These are phyloP conservation scores for Sitodiplosis mosellana DNA, from an alignment of 1,140 invertebrate species.

Conservation along the genomic window DNA sequence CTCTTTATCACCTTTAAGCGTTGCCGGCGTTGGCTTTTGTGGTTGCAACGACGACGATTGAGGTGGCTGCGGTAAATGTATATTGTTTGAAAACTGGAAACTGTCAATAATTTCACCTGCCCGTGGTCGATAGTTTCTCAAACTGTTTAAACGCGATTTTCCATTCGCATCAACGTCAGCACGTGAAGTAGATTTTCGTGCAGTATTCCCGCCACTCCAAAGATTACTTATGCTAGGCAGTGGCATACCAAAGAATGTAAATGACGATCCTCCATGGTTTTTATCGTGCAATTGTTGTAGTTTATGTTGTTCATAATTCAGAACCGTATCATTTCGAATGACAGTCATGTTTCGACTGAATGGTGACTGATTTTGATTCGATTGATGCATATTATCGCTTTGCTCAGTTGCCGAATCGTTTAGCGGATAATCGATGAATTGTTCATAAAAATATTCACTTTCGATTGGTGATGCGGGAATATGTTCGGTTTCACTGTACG, in stretches of 20 bases:
- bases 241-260: conserved; percentile 70
- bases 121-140: too few species aligned
- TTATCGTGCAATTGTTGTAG: conserved; percentile 20
- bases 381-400: conserved; percentile 12
- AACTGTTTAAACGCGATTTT: conserved; percentile 20
- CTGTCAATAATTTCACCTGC: too few species aligned
- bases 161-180: conserved; percentile 12
- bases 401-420: conserved; percentile 32
- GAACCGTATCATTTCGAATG: conserved; percentile 32
- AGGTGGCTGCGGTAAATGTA: too few species aligned
- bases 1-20: conserved; percentile 7
- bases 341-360: conserved; percentile 33
- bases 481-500: conserved; percentile 14
- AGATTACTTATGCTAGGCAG: conserved; percentile 48
- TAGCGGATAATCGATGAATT: conserved; percentile 52
- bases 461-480: conserved; percentile 39
- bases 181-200: neutral
- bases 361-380: conserved; percentile 3
- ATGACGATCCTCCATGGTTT: conserved; percentile 30
- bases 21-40: neutral
- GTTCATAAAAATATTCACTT: conserved; percentile 62
- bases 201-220: conserved; percentile 31
- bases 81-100: too few species aligned
- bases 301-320: conserved; percentile 34
- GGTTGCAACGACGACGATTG: conserved; percentile 9